A percentile compares a stretch with the other conserved stretches of the same genome.
These are phyloP conservation scores for Leucophenga montana DNA, from an alignment of 2,888 invertebrate species.

Conservation along the genomic window DNA sequence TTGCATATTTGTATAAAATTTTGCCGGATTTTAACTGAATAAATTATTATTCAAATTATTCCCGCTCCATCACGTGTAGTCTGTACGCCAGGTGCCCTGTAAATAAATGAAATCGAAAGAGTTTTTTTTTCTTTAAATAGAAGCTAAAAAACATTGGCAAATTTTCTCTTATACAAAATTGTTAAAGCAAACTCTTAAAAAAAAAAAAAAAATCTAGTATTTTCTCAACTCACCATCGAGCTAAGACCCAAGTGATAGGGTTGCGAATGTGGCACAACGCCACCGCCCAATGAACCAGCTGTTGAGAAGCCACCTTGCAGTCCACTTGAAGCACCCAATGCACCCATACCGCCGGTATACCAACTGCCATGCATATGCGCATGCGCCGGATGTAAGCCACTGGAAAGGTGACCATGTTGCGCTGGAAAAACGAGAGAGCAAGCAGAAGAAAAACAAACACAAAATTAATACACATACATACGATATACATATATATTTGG, in stretches of 20 bases:
- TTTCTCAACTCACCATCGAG: constrained; percentile 78
- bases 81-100: constrained; percentile 92
- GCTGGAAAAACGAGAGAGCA: constrained; percentile 70
- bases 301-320: constrained; percentile 77
- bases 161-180: constrained; percentile 13
- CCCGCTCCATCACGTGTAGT: constrained; percentile 89
- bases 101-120: constrained; percentile 48
- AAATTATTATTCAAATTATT: constrained; percentile 73
- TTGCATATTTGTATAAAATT: constrained; percentile 29
- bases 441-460: not conserved
- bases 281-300: constrained; percentile 78
- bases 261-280: constrained; percentile 79
- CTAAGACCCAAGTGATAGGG: constrained; percentile 81
- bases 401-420: constrained; percentile 78
- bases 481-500: too few relatives aligned
- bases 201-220: constrained; percentile 10
- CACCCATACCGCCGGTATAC: constrained; percentile 77
- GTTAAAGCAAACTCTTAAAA: constrained; percentile 25
- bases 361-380: constrained; percentile 80
- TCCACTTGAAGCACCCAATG: constrained; percentile 77
- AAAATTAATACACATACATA: not conserved
- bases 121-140: not conserved
- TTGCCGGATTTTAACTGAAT: constrained; percentile 67
- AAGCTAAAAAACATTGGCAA: not conserved
- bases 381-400: constrained; percentile 75